A percentile compares a stretch with the other conserved stretches of the same genome.
Conservation (phyloP, 1,140 invertebrate species). For the Cotesia typhae region DNA sequence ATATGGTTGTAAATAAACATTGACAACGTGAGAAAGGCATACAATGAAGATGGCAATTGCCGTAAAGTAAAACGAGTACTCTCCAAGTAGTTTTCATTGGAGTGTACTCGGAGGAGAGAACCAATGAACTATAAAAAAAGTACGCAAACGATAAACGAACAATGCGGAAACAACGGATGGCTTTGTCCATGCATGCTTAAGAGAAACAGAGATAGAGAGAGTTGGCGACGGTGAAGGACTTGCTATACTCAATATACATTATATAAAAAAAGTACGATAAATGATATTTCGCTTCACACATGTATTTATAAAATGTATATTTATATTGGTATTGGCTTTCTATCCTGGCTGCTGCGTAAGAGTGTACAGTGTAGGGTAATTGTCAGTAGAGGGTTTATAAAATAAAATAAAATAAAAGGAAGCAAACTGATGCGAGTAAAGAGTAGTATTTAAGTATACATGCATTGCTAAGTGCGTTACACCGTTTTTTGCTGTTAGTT, state of each 20-base stretch:
- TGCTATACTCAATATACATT: no score
- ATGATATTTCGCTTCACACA: background rate
- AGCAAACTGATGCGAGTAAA: conserved; percentile 38
- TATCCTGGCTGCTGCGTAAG: no score
- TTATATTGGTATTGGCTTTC: background rate
- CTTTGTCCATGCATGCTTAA: conserved; percentile 47
- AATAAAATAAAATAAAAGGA: background rate
- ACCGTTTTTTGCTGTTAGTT: conserved; percentile 5
- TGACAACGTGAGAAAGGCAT: conserved; percentile 40
- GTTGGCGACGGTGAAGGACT: background rate
- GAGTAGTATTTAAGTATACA: conserved; percentile 47
- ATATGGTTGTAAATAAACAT: background rate
- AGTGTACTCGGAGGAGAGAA: conserved; percentile 19
- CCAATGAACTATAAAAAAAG: conserved; percentile 1
- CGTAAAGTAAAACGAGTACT: conserved; percentile 25
- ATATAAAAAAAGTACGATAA: background rate
- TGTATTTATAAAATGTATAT: background rate
- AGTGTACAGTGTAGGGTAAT: conserved; percentile 35
- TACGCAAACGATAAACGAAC: conserved; percentile 29
- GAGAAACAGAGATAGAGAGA: conserved; percentile 31
- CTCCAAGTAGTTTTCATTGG: background rate
- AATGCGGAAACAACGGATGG: conserved; percentile 51
- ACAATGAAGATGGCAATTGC: conserved; percentile 28
- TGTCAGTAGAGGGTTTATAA: conserved; percentile 39
- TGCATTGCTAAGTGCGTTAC: conserved; percentile 46